A percentile compares a stretch with the other conserved stretches of the same genome.
phyloP scores from a whole-genome alignment of 2,113 vertebrate species.

The Amazona guildingii region DNA sequence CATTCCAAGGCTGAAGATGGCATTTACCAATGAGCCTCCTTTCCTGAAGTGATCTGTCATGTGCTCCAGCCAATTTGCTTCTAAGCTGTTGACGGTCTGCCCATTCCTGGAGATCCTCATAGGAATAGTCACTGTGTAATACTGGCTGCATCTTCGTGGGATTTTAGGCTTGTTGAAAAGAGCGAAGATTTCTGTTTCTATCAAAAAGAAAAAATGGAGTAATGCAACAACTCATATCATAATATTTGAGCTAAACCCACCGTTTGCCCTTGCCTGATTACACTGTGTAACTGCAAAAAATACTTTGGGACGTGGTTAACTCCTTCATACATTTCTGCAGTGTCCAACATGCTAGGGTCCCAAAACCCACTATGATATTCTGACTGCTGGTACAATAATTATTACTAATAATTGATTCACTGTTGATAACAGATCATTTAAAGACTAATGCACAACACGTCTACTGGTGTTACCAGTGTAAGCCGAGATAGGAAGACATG shows the following conservation, averaged over 20 bases:
- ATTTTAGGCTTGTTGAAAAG: slow-evolving; percentile 89
- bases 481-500: background rate
- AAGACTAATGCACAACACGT: background rate
- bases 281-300: background rate
- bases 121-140: slow-evolving; percentile 92
- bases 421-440: background rate
- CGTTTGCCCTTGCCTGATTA: background rate
- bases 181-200: slow-evolving; percentile 87
- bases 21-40: slow-evolving; percentile 90
- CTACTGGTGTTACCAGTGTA: background rate
- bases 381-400: background rate
- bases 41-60: slow-evolving; percentile 98
- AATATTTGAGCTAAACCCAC: background rate
- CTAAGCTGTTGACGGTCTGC: slow-evolving; percentile 82
- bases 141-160: slow-evolving; percentile 80
- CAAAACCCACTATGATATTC: background rate
- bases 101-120: slow-evolving; percentile 85
- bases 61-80: slow-evolving; percentile 97
- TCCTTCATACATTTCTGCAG: background rate
- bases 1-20: slow-evolving; percentile 87
- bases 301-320: background rate
- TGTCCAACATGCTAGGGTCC: background rate
- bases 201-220: background rate
- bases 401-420: background rate
- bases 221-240: background rate